Evolutionary conservation across 2,113 vertebrate genomes (phyloP), one percentile per base, ranked within the genome.

Genomic region (Dicentrarchus labrax): DNA sequence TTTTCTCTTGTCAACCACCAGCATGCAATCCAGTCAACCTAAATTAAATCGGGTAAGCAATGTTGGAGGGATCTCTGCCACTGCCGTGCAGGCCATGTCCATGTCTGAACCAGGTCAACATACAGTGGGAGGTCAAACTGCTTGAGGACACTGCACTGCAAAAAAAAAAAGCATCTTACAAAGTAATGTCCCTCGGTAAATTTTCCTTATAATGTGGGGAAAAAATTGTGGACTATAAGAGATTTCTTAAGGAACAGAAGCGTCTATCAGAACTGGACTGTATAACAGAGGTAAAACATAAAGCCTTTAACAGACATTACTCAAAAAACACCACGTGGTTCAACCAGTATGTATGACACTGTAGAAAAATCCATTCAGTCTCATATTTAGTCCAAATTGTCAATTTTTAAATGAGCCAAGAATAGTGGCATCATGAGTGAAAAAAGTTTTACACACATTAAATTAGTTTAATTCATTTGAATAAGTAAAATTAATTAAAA

Each of bases 41-140:
- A 39, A 78, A 82, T 59, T 39, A 56, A 45, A 78, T 30, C 1
- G 5, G 38, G 39, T 8, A 48, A 43, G 62, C 65, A 78, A 59
- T 72, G 60, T 70, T 39, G 53, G 21, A 45, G 41, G 17, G 41
- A 39, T 75, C 47, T 74, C 50, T 76, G n/a, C 12, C 22, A 65
- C 39, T 36, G 74, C 57, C 53, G 67, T 71, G 51, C 53, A 43
- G 39, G 54, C 56, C 30, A n/a, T 54, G 73, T 48, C 57, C 60
- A 68, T 0, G 8, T 73, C 0, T 39, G 11, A 62, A 87, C 78
- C 0, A 76, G 86, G 80, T 88, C 87, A 87, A 30, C 15, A 57
- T 79, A 72, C 72, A 83, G 68, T 9, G 21, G 83, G 68, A 74
- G 69, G 73, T 83, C 50, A 72, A 64, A 60, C 22, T 47, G 19